Percentiles rank a stretch among this genome's conserved stretches.
Conservation (phyloP, 2,888 invertebrate species). For the Sinohyriopsis cumingii region DNA sequence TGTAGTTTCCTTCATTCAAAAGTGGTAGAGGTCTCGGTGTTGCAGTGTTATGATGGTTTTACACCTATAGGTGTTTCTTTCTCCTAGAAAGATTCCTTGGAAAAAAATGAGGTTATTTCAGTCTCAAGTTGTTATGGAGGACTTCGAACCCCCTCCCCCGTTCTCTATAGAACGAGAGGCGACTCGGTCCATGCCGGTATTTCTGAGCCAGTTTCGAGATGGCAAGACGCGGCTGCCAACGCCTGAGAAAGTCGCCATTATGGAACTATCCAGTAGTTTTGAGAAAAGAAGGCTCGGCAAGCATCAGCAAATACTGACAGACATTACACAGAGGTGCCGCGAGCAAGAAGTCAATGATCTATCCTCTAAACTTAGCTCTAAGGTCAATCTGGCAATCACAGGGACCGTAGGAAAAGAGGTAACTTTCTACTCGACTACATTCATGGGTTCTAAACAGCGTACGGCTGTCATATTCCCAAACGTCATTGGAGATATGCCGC, state of each 20-base stretch:
- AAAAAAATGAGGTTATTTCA: slow-evolving; percentile 48
- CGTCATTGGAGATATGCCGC: neutral
- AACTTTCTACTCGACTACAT: slow-evolving; percentile 43
- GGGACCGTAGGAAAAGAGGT: slow-evolving; percentile 35
- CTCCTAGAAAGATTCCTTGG: no score
- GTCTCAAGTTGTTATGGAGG: slow-evolving; percentile 40
- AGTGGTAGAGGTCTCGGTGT: no score
- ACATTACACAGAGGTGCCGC: slow-evolving; percentile 59
- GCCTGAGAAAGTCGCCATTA: slow-evolving; percentile 60
- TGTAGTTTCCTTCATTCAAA: no score
- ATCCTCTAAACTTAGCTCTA: slow-evolving; percentile 45
- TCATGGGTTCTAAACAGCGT: slow-evolving; percentile 27
- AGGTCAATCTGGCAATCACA: slow-evolving; percentile 36
- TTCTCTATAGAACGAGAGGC: slow-evolving; percentile 41
- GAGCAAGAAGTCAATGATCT: slow-evolving; percentile 62
- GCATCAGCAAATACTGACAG: slow-evolving; percentile 60
- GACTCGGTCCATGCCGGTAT: slow-evolving; percentile 43
- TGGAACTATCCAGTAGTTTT: slow-evolving; percentile 57
- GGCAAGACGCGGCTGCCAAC: slow-evolving; percentile 51
- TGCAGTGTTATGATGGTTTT: no score
- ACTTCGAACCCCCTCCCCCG: slow-evolving; percentile 40
- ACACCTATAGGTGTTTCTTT: no score
- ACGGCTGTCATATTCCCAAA: neutral
- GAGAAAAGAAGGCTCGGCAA: slow-evolving; percentile 59
- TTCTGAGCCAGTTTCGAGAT: slow-evolving; percentile 48